These are phyloP conservation scores for Macrotis lagotis DNA, from an alignment of 2,113 vertebrate genomes.

Conservation along the genomic window DNA sequence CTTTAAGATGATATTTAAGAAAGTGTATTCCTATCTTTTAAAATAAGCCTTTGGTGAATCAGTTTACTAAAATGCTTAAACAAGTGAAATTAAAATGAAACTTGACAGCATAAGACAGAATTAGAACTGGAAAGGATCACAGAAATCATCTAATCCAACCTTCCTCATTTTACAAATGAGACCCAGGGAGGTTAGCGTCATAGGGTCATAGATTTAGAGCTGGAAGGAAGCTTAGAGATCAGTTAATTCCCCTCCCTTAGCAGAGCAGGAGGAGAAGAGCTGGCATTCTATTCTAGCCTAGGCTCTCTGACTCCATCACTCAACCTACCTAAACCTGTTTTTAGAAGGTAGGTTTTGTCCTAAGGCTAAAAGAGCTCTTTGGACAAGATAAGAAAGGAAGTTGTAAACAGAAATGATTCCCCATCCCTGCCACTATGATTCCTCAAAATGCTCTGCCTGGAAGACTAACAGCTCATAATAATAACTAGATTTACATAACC, in stretches of 20 bases:
- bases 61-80: not conserved
- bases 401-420: not conserved
- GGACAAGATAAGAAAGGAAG: not conserved
- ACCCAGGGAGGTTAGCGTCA: not conserved
- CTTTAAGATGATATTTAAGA: constrained; percentile 8
- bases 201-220: not conserved
- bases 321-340: not conserved
- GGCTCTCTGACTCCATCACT: not conserved
- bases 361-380: constrained; percentile 18
- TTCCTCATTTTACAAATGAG: not conserved
- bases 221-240: not conserved
- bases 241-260: not conserved
- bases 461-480: not conserved
- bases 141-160: not conserved
- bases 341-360: constrained; percentile 13
- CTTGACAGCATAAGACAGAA: not conserved
- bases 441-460: not conserved
- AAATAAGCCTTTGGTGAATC: constrained; percentile 35
- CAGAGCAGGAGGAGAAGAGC: not conserved
- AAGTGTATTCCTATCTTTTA: not conserved
- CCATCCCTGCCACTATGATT: not conserved
- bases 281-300: not conserved
- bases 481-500: not conserved
- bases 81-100: constrained; percentile 5
- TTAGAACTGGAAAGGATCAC: not conserved